A percentile compares a stretch with the other conserved stretches of the same genome.
Conservation (phyloP, 2,113 vertebrate genomes). For the Petrocephalus microphthalmus region DNA sequence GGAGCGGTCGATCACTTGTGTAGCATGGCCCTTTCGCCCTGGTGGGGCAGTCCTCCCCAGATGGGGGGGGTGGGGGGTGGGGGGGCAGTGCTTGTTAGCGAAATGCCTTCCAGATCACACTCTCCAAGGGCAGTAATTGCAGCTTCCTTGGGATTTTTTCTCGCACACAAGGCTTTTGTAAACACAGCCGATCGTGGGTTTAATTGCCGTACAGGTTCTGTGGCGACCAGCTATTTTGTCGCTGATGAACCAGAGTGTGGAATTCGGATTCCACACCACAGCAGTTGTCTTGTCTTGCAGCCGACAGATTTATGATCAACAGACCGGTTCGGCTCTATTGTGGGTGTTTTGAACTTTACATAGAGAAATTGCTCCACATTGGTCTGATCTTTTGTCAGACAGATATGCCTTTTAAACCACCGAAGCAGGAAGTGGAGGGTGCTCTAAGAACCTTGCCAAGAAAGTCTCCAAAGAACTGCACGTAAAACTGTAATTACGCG, state of each 20-base stretch:
- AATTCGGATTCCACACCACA: slow-evolving; percentile 45
- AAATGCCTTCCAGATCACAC: slow-evolving; percentile 54
- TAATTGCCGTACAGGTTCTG: slow-evolving; percentile 53
- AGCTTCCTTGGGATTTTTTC: slow-evolving; percentile 49
- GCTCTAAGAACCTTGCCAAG: background rate
- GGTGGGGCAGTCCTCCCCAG: slow-evolving; percentile 24
- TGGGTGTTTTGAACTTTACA: slow-evolving; percentile 39
- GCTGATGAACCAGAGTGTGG: slow-evolving; percentile 43
- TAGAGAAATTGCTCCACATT: slow-evolving; percentile 52
- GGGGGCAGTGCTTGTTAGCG: slow-evolving; percentile 41
- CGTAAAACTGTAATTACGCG: background rate
- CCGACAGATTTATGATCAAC: slow-evolving; percentile 56
- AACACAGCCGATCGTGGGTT: slow-evolving; percentile 55
- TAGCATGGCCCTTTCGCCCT: background rate
- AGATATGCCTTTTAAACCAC: background rate
- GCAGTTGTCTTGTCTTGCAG: slow-evolving; percentile 24
- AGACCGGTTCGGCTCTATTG: slow-evolving; percentile 22
- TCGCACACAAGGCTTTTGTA: slow-evolving; percentile 52
- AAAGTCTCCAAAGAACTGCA: background rate
- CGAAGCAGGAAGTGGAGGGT: background rate
- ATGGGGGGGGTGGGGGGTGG: slow-evolving; percentile 8
- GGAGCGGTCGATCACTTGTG: slow-evolving; percentile 12
- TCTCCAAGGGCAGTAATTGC: slow-evolving; percentile 43
- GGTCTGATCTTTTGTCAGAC: slow-evolving; percentile 49
- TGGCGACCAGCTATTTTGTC: slow-evolving; percentile 51